phyloP scores from a whole-genome alignment of 2,888 invertebrate species.

The Pachycephus smyrnensis region DNA sequence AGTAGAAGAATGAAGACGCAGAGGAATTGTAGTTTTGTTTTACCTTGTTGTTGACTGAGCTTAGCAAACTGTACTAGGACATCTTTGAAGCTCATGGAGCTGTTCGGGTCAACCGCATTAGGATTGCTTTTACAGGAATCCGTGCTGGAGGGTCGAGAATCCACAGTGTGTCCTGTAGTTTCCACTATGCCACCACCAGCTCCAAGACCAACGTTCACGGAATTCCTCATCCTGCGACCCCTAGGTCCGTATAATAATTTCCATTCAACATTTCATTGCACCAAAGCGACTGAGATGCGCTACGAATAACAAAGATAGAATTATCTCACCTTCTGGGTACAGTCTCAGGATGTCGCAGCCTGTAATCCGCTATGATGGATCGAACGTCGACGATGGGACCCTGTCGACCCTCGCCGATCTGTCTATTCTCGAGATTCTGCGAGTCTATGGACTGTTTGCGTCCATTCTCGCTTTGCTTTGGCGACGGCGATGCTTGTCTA shows the following conservation, averaged over 20 bases:
- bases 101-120: conserved; percentile 57
- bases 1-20: neutral
- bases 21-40: conserved; percentile 15
- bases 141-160: conserved; percentile 69
- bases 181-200: conserved; percentile 64
- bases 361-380: conserved; percentile 84
- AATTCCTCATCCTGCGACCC: conserved; percentile 63
- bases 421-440: conserved; percentile 69
- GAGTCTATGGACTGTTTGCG: conserved; percentile 52
- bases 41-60: conserved; percentile 68
- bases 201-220: conserved; percentile 61
- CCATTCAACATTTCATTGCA: neutral
- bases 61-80: conserved; percentile 81
- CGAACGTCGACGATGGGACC: conserved; percentile 85
- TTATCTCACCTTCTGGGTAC: conserved; percentile 72
- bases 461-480: conserved; percentile 49
- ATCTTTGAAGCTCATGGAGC: conserved; percentile 77
- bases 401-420: conserved; percentile 77
- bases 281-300: neutral
- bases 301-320: neutral
- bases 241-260: conserved; percentile 31
- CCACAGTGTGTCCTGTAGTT: conserved; percentile 56
- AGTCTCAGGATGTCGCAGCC: conserved; percentile 80
- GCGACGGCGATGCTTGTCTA: conserved; percentile 40
- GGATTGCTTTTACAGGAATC: conserved; percentile 70